Evolutionary conservation across 2,797 vertebrate species (phyloP), one percentile per base, ranked within the genome.

Genomic region (Darevskia mixta): DNA sequence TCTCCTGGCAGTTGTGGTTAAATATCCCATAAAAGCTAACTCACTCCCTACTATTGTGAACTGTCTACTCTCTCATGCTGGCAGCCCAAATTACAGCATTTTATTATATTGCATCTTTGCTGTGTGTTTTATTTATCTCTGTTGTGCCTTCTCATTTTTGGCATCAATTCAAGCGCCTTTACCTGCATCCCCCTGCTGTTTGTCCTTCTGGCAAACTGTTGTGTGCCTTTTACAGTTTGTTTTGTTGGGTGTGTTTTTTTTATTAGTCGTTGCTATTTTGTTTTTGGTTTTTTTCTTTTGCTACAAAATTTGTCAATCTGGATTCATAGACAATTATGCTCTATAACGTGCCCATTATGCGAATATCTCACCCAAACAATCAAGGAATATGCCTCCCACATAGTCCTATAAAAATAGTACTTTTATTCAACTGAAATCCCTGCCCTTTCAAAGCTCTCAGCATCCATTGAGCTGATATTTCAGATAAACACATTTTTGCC

Each of bases 31-130:
- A 92, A 95, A 96, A 95, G 85, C 94, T 93, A 96, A 96, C 92
- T 94, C 91, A 89, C 85, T 95, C 90, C 93, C 84, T 90, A 91
- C 90, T 88, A 77, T 92, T 94, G 91, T 95, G 91, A 90, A 94
- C 90, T 94, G 91, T 84, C 91, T 91, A 88, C 71, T 69, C 81
- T 49, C 89, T 96, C 95, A 95, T 58, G 94, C 95, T 96, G 96
- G 91, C 93, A 96, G 89, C 61, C 75, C 93, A 96, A 96, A 97
- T 97, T 95, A 96, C 94, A 96, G 95, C 94, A 90, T 95, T 97
- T 97, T 96, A 95, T 97, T 96, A 95, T 96, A 95, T 94, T 96
- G 94, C 88, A 94, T 95, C 94, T 97, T 96, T 94, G 91, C 91
- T 87, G 79, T 95, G 91, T 94, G 91, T 96, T 97, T 97, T 96